phyloP scores from a whole-genome alignment of 2,797 vertebrate genomes.

The Spinus olivaceus region DNA sequence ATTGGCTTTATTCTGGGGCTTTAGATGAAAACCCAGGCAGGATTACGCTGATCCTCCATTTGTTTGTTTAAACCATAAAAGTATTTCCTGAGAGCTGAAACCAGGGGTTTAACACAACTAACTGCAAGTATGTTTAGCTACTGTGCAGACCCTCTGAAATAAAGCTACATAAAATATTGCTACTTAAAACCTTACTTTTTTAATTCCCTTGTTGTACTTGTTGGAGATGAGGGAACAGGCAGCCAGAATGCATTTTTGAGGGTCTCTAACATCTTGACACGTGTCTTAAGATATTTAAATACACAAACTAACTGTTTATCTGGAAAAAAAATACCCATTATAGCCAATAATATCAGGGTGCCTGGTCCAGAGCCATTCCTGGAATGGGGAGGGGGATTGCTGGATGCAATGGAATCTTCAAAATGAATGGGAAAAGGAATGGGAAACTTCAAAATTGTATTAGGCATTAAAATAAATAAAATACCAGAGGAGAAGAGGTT shows the following conservation, averaged over 20 bases:
- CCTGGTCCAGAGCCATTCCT: background rate
- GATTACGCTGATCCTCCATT: background rate
- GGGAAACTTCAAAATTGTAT: background rate
- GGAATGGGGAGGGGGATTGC: background rate
- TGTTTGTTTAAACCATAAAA: constrained; percentile 9
- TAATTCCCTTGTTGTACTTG: background rate
- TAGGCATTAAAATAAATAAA: background rate
- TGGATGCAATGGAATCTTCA: background rate
- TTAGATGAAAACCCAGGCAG: constrained; percentile 22
- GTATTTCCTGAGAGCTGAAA: background rate
- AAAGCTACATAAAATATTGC: background rate
- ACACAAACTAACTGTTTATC: background rate
- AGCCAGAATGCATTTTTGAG: background rate
- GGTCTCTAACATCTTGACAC: background rate
- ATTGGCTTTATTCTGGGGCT: background rate
- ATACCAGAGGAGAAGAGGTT: background rate
- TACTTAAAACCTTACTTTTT: background rate
- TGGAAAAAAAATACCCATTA: background rate
- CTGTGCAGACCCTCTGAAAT: background rate
- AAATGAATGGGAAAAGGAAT: background rate
- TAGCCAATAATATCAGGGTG: background rate
- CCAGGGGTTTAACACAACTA: background rate
- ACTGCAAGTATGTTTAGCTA: background rate
- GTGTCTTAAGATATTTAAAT: background rate
- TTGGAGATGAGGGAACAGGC: background rate